Evolutionary conservation across 2,888 invertebrate species (phyloP).

Genomic region (Drosophila subsilvestris): DNA sequence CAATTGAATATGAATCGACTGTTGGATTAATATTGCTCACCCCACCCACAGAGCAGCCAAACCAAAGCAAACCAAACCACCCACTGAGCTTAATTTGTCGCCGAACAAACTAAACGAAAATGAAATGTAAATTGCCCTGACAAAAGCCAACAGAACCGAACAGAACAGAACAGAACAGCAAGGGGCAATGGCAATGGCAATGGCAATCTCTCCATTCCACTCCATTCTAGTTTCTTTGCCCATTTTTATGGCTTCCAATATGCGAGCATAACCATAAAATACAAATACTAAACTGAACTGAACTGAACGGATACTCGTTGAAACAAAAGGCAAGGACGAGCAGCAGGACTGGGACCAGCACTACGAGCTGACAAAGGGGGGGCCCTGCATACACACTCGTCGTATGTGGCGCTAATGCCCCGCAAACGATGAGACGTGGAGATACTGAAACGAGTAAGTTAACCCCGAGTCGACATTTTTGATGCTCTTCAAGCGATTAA

Average conservation of each 20-base stretch:
- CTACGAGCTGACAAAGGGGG: background rate
- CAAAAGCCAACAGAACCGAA: constrained; percentile 8
- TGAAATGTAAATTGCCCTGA: constrained; percentile 61
- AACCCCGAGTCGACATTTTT: background rate
- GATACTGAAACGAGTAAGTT: too few relatives aligned
- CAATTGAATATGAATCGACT: constrained; percentile 71
- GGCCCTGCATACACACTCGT: background rate
- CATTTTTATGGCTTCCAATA: constrained; percentile 44
- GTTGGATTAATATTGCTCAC: constrained; percentile 49
- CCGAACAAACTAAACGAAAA: constrained; percentile 39
- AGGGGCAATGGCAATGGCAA: constrained; percentile 16
- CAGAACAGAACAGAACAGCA: background rate
- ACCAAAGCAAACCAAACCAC: background rate
- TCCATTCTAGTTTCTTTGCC: constrained; percentile 12
- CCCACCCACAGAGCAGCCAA: too few relatives aligned
- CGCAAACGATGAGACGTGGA: constrained; percentile 16
- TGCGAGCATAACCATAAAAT: constrained; percentile 46
- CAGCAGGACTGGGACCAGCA: too few relatives aligned
- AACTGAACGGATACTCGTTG: background rate
- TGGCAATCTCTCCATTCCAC: constrained; percentile 28
- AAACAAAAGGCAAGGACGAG: background rate
- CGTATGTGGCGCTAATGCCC: constrained; percentile 38
- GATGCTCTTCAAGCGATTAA: constrained; percentile 14
- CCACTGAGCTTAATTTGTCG: constrained; percentile 36
- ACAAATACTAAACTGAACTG: constrained; percentile 30